Percentiles rank a stretch among this genome's conserved stretches.
Conservation (phyloP, 2,888 invertebrate species). For the Tanytarsus gracilentus region DNA sequence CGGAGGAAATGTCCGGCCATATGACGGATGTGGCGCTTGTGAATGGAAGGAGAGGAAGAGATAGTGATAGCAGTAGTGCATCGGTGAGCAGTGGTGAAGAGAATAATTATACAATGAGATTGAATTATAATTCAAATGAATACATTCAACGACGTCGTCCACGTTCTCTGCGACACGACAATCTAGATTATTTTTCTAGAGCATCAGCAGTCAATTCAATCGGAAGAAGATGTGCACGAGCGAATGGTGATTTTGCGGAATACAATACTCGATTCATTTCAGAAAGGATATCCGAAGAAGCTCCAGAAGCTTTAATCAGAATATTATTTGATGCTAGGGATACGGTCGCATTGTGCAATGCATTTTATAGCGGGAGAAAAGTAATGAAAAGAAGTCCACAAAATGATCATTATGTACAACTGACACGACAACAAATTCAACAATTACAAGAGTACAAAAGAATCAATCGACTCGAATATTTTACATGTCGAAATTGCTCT, state of each 20-base stretch:
- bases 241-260: background rate
- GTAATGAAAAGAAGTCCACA: background rate
- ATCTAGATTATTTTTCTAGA: background rate
- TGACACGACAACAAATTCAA: background rate
- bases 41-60: background rate
- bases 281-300: slow-evolving; percentile 16
- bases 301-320: slow-evolving; percentile 8
- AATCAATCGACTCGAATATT: slow-evolving; percentile 6
- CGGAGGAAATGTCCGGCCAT: background rate
- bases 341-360: background rate
- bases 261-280: slow-evolving; percentile 1
- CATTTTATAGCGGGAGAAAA: background rate
- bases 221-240: slow-evolving; percentile 2
- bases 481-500: slow-evolving; percentile 13
- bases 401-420: background rate
- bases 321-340: background rate
- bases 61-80: background rate
- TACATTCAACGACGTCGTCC: background rate
- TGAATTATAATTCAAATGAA: background rate
- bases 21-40: background rate
- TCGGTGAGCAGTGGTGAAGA: background rate
- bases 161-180: background rate
- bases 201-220: background rate
- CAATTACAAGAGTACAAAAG: background rate
- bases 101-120: background rate